Percentiles rank a stretch among this genome's conserved stretches.
These are phyloP conservation scores for Epistrophe eligans DNA, from an alignment of 2,888 invertebrate genomes.

Conservation along the genomic window DNA sequence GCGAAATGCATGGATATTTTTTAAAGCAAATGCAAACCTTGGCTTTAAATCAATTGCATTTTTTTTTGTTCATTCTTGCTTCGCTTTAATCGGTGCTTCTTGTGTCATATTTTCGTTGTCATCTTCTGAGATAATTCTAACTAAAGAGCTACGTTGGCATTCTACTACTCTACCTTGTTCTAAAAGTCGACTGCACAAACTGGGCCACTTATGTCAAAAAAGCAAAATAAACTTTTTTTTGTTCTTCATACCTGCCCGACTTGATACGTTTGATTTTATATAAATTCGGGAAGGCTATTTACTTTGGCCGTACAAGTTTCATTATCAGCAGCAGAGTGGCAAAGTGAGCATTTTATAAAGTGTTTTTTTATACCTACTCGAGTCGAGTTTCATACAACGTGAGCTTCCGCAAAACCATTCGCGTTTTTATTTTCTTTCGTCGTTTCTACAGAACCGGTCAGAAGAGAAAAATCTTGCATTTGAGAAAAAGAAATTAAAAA, in stretches of 20 bases:
- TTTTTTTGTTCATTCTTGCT: constrained; percentile 48
- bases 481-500: constrained; percentile 11
- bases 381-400: constrained; percentile 18
- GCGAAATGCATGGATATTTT: constrained; percentile 24
- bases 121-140: constrained; percentile 67
- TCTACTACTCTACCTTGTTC: constrained; percentile 63
- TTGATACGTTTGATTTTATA: constrained; percentile 41
- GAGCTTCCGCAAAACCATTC: constrained; percentile 44
- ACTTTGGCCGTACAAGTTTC: constrained; percentile 20
- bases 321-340: constrained; percentile 43
- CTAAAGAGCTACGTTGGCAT: constrained; percentile 73
- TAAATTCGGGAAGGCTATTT: constrained; percentile 43
- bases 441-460: constrained; percentile 60
- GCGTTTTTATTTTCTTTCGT: constrained; percentile 20
- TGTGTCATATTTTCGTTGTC: constrained; percentile 64
- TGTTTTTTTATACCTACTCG: constrained; percentile 1
- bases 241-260: constrained; percentile 17
- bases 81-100: constrained; percentile 54
- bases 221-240: constrained; percentile 66
- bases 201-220: constrained; percentile 75
- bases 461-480: constrained; percentile 24
- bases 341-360: constrained; percentile 27
- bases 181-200: constrained; percentile 71
- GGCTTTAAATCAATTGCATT: constrained; percentile 48
- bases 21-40: constrained; percentile 41